Evolutionary conservation across 2,888 invertebrate genomes (phyloP), one percentile per base, ranked within the genome.

Genomic region (Eristalinus sepulchralis): DNA sequence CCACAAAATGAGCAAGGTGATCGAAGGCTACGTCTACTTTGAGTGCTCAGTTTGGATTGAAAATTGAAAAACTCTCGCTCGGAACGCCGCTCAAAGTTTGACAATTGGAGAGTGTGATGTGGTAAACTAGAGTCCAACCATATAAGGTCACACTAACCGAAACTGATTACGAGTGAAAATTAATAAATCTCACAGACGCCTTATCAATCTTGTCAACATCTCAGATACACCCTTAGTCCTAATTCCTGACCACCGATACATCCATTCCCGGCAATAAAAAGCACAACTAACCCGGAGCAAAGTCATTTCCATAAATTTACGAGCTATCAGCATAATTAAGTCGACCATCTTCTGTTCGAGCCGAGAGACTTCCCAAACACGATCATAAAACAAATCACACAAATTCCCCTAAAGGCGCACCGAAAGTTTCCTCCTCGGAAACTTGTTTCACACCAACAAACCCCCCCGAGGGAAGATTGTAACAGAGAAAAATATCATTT

Each of bases 401-500:
- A 6, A 13, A 3, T 13, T 13, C 47, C 47, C 17, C 47, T 17
- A n/a, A 47, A 47, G 47, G 47, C 47, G 17, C n/a, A 47, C 17
- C 2, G 10, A 20, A 55, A 55, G 17, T 34, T 67, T 55, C 55
- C 67, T 55, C 55, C 11, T 36, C 27, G 17, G 20, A 60, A 60
- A 60, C 70, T 39, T 47, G 70, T 71, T 71, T 59, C 10, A 1
- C 22, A 57, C n/a, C 22, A n/a, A 24, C 17, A 17, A 13, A 27
- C 0, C 39, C 62, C 62, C 60, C 8, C 20, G 71, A 60, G 71
- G 31, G 20, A 13, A 62, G 20, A 8, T n/a, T 20, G n/a, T n/a
- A 27, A 31, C n/a, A 27, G 8, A 55, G 34, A 73, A 64, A 4
- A 36, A 34, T 27, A 17, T 64, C 1, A 78, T 64, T 78, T 71